phyloP scores from a whole-genome alignment of 2,797 vertebrate genomes.

The Tiaroga cobitis region DNA sequence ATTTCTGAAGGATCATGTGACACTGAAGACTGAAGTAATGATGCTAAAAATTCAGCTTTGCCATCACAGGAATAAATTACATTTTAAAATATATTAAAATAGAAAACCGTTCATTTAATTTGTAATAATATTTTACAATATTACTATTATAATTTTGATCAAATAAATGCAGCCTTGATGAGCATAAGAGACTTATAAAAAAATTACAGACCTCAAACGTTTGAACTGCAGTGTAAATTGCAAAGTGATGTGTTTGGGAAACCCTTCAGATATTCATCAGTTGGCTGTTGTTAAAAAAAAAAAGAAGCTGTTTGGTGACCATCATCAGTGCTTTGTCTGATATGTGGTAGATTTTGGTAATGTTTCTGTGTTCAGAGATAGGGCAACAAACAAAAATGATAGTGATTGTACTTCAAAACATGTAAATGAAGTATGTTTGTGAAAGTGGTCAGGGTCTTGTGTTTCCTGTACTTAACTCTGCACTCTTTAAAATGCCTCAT shows the following conservation, averaged over 20 bases:
- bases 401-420: conserved; percentile 77
- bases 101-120: neutral
- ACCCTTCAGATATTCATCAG: conserved; percentile 51
- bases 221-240: conserved; percentile 10
- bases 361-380: conserved; percentile 71
- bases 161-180: conserved; percentile 12
- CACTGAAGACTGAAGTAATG: neutral
- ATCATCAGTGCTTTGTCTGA: conserved; percentile 79
- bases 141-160: neutral
- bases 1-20: neutral
- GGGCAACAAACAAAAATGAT: conserved; percentile 70
- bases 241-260: conserved; percentile 14
- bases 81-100: neutral
- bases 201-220: neutral
- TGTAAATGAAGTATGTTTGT: conserved; percentile 79
- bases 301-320: conserved; percentile 60
- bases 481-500: conserved; percentile 70
- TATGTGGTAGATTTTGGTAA: conserved; percentile 76
- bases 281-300: conserved; percentile 42
- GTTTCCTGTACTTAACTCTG: conserved; percentile 75
- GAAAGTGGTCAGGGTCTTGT: conserved; percentile 77
- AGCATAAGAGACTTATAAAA: neutral
- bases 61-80: neutral
- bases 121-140: neutral
- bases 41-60: neutral